Percentiles rank a stretch among this genome's conserved stretches.
These are phyloP conservation scores for Pampus argenteus DNA, from an alignment of 2,797 vertebrate genomes.

Conservation along the genomic window DNA sequence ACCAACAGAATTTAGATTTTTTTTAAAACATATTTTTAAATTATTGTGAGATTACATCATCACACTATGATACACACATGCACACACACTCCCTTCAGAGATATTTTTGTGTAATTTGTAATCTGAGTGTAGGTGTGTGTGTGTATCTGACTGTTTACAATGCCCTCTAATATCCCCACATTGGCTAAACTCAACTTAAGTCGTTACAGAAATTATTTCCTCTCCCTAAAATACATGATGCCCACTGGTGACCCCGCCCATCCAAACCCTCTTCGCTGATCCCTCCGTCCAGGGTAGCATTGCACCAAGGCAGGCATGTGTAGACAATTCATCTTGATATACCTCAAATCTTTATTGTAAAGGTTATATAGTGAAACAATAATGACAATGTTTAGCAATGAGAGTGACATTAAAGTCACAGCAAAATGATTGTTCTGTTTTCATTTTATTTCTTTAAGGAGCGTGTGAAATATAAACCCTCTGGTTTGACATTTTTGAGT, in stretches of 20 bases:
- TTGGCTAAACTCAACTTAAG: conserved; percentile 54
- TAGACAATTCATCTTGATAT: conserved; percentile 99
- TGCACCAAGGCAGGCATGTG: conserved; percentile 87
- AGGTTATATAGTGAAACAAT: conserved; percentile 92
- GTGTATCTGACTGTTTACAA: conserved; percentile 73
- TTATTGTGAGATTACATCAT: conserved; percentile 20
- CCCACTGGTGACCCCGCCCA: conserved; percentile 47
- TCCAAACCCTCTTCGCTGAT: conserved; percentile 87
- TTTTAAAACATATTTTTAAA: conserved; percentile 17
- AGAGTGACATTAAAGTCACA: conserved; percentile 77
- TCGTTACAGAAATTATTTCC: conserved; percentile 36
- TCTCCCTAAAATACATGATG: conserved; percentile 23
- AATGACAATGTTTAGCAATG: conserved; percentile 83
- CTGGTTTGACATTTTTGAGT: conserved; percentile 49
- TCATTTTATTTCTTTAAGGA: conserved; percentile 41
- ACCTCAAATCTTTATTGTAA: conserved; percentile 99
- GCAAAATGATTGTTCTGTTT: conserved; percentile 89
- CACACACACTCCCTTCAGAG: conserved; percentile 80
- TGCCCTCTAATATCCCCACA: conserved; percentile 43
- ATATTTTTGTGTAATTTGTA: conserved; percentile 88
- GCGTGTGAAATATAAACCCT: conserved; percentile 51
- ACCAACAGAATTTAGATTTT: conserved; percentile 13
- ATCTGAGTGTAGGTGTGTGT: conserved; percentile 74
- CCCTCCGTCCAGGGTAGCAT: conserved; percentile 75
- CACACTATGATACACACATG: conserved; percentile 46